phyloP scores from a whole-genome alignment of 2,797 vertebrate genomes.

The Macrochelys suwanniensis region DNA sequence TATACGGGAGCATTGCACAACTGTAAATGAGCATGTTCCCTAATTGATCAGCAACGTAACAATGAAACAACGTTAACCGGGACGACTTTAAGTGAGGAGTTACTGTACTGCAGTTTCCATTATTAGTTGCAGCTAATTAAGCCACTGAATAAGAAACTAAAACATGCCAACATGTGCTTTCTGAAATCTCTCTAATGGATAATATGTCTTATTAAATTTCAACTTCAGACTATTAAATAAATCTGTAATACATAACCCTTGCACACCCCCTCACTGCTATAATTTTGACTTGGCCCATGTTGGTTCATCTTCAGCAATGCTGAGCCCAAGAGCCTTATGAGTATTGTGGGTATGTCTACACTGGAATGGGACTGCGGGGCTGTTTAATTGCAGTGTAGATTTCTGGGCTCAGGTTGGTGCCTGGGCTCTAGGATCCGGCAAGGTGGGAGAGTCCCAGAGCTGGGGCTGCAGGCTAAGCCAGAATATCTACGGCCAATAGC shows the following conservation, averaged over 20 bases:
- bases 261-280: too few species aligned
- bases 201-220: background rate
- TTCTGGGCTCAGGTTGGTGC: background rate
- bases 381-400: background rate
- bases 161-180: background rate
- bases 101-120: background rate
- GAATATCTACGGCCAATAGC: background rate
- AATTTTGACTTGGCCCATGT: background rate
- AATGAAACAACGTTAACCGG: too few species aligned
- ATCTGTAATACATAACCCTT: background rate
- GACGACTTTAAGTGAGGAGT: too few species aligned
- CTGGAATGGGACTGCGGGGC: background rate
- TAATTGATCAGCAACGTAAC: too few species aligned
- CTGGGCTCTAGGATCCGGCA: background rate
- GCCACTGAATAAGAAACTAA: background rate
- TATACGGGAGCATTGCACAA: too few species aligned
- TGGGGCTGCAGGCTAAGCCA: too few species aligned
- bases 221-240: background rate
- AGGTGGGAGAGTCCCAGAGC: background rate
- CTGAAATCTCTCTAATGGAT: background rate
- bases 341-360: background rate
- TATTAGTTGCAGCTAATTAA: background rate
- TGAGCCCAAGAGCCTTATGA: background rate
- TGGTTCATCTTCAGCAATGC: background rate
- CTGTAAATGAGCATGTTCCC: too few species aligned